phyloP scores from a whole-genome alignment of 2,113 vertebrate genomes.

The Cinclus mexicanus region DNA sequence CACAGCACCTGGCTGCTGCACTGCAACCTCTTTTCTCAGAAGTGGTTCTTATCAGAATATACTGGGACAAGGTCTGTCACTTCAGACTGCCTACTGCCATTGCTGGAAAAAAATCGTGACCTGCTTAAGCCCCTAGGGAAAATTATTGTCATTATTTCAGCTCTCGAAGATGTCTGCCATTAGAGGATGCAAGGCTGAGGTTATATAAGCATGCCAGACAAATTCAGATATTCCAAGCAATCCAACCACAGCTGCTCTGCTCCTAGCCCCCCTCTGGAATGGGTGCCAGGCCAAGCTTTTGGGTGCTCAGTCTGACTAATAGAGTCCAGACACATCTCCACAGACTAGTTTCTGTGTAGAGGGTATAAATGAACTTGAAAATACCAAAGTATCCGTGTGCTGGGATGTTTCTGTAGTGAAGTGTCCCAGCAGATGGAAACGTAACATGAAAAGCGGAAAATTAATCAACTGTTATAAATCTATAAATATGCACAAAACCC shows the following conservation, averaged over 20 bases:
- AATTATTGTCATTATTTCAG: not conserved
- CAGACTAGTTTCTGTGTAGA: not conserved
- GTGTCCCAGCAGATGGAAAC: not conserved
- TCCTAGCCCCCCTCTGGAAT: not conserved
- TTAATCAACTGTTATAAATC: not conserved
- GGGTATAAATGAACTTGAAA: not conserved
- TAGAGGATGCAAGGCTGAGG: not conserved
- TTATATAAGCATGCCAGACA: constrained; percentile 21
- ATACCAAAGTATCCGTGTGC: not conserved
- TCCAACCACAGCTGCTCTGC: not conserved
- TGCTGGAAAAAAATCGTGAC: not conserved
- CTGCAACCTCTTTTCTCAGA: not conserved
- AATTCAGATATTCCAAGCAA: constrained; percentile 12
- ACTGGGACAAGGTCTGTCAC: not conserved
- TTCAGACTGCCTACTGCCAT: not conserved
- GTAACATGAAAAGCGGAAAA: not conserved
- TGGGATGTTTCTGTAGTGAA: not conserved
- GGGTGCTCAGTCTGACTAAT: not conserved
- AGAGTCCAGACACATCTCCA: not conserved
- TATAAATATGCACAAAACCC: not conserved
- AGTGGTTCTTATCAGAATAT: not conserved
- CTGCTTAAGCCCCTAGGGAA: not conserved
- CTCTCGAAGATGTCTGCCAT: not conserved
- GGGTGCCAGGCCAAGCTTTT: not conserved
- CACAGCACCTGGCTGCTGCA: not conserved